phyloP scores from a whole-genome alignment of 2,888 invertebrate genomes.

The Disparrhopalites patrizii region DNA sequence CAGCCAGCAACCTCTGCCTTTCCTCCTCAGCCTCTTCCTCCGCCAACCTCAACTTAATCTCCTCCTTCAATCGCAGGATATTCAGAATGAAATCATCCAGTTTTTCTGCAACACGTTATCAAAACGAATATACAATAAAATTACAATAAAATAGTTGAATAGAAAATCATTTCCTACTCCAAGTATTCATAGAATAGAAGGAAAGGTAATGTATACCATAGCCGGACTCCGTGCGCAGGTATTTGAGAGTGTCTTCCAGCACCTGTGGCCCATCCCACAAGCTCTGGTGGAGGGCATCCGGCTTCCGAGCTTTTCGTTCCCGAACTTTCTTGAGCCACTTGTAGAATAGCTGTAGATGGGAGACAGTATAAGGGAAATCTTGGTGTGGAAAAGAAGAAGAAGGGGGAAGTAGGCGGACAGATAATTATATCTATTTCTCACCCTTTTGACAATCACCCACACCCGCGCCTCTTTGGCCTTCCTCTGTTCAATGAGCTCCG shows the following conservation, averaged over 20 bases:
- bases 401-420: no score
- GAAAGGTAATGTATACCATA: no score
- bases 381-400: no score
- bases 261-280: conserved; percentile 33
- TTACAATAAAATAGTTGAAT: no score
- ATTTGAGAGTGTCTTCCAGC: conserved; percentile 36
- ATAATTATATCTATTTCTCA: no score
- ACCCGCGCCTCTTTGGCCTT: conserved; percentile 28
- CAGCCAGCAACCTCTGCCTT: not conserved
- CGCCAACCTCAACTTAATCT: conserved; percentile 33
- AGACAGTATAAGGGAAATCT: not conserved
- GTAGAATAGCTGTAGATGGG: conserved; percentile 22
- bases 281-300: conserved; percentile 37
- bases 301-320: conserved; percentile 30
- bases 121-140: not conserved
- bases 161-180: no score
- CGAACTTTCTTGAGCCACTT: conserved; percentile 36
- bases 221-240: conserved; percentile 34
- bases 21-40: conserved; percentile 37
- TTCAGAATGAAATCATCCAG: conserved; percentile 40
- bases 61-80: conserved; percentile 36
- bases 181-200: no score
- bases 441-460: conserved; percentile 32
- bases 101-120: conserved; percentile 30
- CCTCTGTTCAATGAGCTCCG: conserved; percentile 27